Base-by-base conservation (phyloP, 2,113 vertebrate species). In the Pongo pygmaeus region DNA sequence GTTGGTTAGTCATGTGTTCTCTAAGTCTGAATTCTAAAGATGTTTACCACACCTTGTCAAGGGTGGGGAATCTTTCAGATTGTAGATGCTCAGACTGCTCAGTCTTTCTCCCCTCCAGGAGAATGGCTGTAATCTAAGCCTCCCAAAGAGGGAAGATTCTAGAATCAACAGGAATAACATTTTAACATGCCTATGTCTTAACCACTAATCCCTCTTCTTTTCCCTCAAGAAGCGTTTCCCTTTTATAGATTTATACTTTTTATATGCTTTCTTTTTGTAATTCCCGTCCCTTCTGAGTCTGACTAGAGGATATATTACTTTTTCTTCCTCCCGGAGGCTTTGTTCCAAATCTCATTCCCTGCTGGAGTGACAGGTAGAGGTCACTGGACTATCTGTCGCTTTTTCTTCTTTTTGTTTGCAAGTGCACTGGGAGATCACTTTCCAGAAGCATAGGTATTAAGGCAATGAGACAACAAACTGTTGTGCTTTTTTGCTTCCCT, bases 1-100 rank as follows among this genome's bases (percentile, higher is more conserved):
- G 43, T 0, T 84, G 97, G 98, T 99, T 98, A 98, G 98, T 98
- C 97, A 98, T 97, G 94, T 95, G 91, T 96, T 94, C 94, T 98
- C 98, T 96, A 97, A 95, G 78, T 91, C 83, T 61, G 95, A 98
- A 95, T 79, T 96, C 46, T 1, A 93, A 81, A 87, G 93, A 77
- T 91, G 80, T 78, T 78, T 75, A 30, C 89, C 92, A 80, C 4
- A 95, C 93, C 75, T 93, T 32, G 93, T 43, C 64, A 35, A 43
- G n/a, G 74, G 23, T 89, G 64, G 81, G 92, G 52, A 77, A 78
- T 30, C 40, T 91, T 40, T 79, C 72, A 38, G 43, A 38, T 35
- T 75, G 20, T 0, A 70, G 95, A 85, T n/a, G n/a, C 46, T 79
- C 50, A 72, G n/a, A 72, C 74, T 84, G 35, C 22, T 70, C 22